A percentile compares a stretch with the other conserved stretches of the same genome.
These are phyloP conservation scores for Gymnothorax javanicus DNA, from an alignment of 2,797 vertebrate species.

Conservation along the genomic window DNA sequence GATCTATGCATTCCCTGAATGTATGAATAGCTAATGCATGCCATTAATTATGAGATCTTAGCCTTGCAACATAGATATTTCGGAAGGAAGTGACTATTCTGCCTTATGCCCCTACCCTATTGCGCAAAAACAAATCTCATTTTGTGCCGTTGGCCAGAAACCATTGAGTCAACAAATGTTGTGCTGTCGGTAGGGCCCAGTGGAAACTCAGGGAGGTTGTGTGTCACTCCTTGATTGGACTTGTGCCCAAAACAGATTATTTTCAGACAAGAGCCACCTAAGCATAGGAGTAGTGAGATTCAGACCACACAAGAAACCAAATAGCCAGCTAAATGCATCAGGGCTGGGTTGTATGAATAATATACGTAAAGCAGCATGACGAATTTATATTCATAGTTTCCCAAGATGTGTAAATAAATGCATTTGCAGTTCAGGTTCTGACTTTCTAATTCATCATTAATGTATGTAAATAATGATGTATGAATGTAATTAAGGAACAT, in stretches of 20 bases:
- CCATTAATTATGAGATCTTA: constrained; percentile 20
- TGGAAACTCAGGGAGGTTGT: constrained; percentile 50
- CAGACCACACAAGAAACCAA: constrained; percentile 25
- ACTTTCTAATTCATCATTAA: not conserved
- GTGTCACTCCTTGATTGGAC: constrained; percentile 64
- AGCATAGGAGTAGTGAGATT: constrained; percentile 41
- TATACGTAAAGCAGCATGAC: not conserved
- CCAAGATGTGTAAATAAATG: not conserved
- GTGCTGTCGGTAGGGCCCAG: constrained; percentile 41
- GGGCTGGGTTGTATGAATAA: not conserved
- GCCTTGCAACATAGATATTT: constrained; percentile 9
- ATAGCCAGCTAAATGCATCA: not conserved
- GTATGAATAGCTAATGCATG: not conserved
- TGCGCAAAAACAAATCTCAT: constrained; percentile 76
- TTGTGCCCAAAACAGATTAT: constrained; percentile 69
- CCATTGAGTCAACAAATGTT: constrained; percentile 82
- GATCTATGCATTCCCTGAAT: not conserved
- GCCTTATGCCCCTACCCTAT: constrained; percentile 56
- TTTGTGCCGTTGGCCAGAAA: constrained; percentile 73
- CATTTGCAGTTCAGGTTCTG: not conserved
- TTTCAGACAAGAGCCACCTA: constrained; percentile 73
- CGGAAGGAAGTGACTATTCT: not conserved
- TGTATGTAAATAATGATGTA: not conserved
- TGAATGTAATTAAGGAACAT: not conserved
- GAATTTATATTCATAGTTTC: not conserved